Conservation (phyloP, 2,888 invertebrate species). For the Polylopha cassiicola region DNA sequence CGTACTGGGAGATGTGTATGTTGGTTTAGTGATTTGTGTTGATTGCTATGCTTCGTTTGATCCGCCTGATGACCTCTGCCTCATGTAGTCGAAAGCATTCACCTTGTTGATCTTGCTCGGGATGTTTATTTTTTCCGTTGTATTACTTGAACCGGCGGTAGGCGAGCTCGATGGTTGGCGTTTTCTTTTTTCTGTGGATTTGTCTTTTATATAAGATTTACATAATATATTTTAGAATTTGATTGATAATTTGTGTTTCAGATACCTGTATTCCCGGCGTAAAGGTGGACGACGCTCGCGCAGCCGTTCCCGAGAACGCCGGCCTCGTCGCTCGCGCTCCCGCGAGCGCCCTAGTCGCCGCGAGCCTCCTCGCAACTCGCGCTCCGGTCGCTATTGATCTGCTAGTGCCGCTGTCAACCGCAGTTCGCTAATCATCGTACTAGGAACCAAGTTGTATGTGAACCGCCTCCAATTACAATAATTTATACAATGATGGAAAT, state of each 20-base stretch:
- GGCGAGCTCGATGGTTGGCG: background rate
- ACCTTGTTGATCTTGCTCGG: background rate
- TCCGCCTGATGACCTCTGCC: background rate
- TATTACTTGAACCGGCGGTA: background rate
- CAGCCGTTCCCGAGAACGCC: conserved; percentile 60
- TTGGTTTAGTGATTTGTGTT: background rate
- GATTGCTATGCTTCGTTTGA: background rate
- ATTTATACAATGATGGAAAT: no score
- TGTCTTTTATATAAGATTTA: background rate
- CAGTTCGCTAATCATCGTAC: background rate
- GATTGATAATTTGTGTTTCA: conserved; percentile 35
- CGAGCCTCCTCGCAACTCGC: conserved; percentile 71
- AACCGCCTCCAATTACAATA: no score
- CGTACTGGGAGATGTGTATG: conserved; percentile 7
- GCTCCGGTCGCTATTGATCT: conserved; percentile 74
- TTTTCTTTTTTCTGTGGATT: background rate
- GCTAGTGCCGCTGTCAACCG: background rate
- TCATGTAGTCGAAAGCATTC: background rate
- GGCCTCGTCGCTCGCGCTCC: conserved; percentile 79
- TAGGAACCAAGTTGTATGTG: no score
- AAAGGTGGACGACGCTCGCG: conserved; percentile 63
- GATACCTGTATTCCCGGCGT: conserved; percentile 85
- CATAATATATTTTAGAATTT: no score
- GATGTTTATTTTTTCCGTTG: background rate
- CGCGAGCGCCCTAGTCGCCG: conserved; percentile 69